These are phyloP conservation scores for Scaptomyza caliginosa DNA, from an alignment of 2,888 invertebrate genomes.

Conservation along the genomic window DNA sequence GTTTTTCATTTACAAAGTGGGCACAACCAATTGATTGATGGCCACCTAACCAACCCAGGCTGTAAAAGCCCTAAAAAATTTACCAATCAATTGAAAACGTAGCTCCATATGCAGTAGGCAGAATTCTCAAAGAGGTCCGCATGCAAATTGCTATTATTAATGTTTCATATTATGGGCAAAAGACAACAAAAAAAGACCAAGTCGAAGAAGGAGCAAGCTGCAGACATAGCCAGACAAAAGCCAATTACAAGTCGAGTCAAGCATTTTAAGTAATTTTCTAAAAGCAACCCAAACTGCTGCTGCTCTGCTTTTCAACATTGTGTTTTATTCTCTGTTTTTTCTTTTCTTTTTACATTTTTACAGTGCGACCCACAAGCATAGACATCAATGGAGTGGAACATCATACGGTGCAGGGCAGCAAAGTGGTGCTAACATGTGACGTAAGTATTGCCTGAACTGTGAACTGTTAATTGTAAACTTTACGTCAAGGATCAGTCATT, in stretches of 20 bases:
- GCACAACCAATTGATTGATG: conserved; percentile 64
- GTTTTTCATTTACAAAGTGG: conserved; percentile 61
- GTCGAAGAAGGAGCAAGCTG: conserved; percentile 2
- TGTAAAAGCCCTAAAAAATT: conserved; percentile 15
- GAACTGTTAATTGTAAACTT: conserved; percentile 9
- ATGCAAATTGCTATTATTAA: conserved; percentile 71
- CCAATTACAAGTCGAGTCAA: conserved; percentile 57
- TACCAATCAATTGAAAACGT: conserved; percentile 34
- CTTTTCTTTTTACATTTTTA: conserved; percentile 72
- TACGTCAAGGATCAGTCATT: not conserved
- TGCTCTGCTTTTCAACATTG: conserved; percentile 13
- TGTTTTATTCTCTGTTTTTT: not conserved
- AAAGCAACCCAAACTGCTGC: conserved; percentile 21
- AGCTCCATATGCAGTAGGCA: conserved; percentile 16
- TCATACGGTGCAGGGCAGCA: conserved; percentile 92
- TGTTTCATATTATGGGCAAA: conserved; percentile 59
- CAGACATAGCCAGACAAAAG: conserved; percentile 51
- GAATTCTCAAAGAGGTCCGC: conserved; percentile 11
- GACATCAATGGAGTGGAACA: conserved; percentile 90
- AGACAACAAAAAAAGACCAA: conserved; percentile 5
- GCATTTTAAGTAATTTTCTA: conserved; percentile 62
- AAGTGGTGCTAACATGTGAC: conserved; percentile 90
- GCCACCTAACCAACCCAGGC: not conserved
- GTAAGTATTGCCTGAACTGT: conserved; percentile 74
- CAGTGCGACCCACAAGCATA: conserved; percentile 93